Conservation (phyloP, 2,888 invertebrate genomes). For the Caenorhabditis afra region DNA sequence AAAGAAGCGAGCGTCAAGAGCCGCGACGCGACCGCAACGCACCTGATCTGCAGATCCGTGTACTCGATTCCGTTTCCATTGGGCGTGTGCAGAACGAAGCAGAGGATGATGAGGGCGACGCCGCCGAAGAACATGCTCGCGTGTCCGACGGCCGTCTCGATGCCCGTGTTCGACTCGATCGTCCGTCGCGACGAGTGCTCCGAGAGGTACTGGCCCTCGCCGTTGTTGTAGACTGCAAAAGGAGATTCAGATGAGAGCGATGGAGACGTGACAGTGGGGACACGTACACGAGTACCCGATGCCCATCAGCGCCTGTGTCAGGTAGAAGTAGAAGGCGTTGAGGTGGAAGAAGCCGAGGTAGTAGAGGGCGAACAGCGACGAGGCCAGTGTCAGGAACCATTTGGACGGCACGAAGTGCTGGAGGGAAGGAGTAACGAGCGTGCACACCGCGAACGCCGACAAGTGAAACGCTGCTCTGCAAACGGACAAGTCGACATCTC, state of each 20-base stretch:
- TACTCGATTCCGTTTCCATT: conserved; percentile 52
- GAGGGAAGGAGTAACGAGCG: conserved; percentile 63
- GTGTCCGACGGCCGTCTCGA: conserved; percentile 67
- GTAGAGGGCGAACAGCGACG: conserved; percentile 61
- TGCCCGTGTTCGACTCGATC: conserved; percentile 68
- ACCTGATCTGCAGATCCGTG: conserved; percentile 57
- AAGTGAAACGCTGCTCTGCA: conserved; percentile 65
- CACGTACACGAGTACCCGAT: conserved; percentile 64
- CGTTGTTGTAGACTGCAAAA: conserved; percentile 65
- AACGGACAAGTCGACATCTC: background rate
- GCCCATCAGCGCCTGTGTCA: conserved; percentile 66
- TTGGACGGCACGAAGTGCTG: conserved; percentile 61
- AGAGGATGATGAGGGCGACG: conserved; percentile 61
- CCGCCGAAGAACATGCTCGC: conserved; percentile 69
- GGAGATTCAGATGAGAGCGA: background rate
- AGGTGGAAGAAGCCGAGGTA: conserved; percentile 66
- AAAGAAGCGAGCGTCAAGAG: background rate
- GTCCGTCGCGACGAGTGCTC: conserved; percentile 67
- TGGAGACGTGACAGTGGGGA: background rate
- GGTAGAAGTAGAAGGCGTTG: conserved; percentile 65
- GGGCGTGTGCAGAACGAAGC: conserved; percentile 39
- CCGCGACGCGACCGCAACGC: background rate
- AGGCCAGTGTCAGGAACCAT: conserved; percentile 65
- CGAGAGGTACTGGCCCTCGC: conserved; percentile 65
- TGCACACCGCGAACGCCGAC: conserved; percentile 60